Base-by-base conservation (phyloP, 2,888 invertebrate genomes). In the Oscheius sp. region DNA sequence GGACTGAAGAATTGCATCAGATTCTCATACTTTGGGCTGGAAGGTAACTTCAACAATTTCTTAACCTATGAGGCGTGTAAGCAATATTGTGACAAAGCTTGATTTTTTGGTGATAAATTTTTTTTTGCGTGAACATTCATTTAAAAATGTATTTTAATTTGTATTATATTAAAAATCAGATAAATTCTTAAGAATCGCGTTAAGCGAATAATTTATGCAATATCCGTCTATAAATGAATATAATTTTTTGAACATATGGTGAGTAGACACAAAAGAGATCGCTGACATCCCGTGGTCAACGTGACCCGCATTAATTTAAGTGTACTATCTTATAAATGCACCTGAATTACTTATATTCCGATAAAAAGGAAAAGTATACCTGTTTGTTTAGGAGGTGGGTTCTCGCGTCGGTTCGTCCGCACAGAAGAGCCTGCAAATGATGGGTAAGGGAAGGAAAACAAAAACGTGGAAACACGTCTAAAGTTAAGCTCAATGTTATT, bases 41-140 rank as follows among this genome's bases (percentile, higher is more conserved):
- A 71, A 24, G 83, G 82, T 24, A 83, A 83, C 49, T 83, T 72
- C 57, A 83, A 83, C 69, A 83, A 83, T 68, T 83, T 83, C 67
- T 28, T 70, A 45, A 74, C 72, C 6, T 82, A 77, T 50, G 59
- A 68, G 17, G 76, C 78, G 45, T 82, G 82, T 66, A 79, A 74
- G 50, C 56, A 73, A 30, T 83, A 66, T 57, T 83, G 83, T 67
- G 56, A 51, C 2, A 41, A 36, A 24, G 45, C 33, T 17, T 54
- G 33, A 54, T 4, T 47, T 12, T 47, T 26, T 8, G 20, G 47
- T 22, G 12, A 26, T 5, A 5, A 47, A n/a, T 41, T 9, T 41
- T n/a, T n/a, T n/a, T n/a, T n/a, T n/a, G n/a, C n/a, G n/a, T n/a
- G n/a, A n/a, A n/a, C n/a, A n/a, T n/a, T n/a, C n/a, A n/a, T n/a